Evolutionary conservation across 2,888 invertebrate species (phyloP).

Genomic region (Lycocerus yunnanus): DNA sequence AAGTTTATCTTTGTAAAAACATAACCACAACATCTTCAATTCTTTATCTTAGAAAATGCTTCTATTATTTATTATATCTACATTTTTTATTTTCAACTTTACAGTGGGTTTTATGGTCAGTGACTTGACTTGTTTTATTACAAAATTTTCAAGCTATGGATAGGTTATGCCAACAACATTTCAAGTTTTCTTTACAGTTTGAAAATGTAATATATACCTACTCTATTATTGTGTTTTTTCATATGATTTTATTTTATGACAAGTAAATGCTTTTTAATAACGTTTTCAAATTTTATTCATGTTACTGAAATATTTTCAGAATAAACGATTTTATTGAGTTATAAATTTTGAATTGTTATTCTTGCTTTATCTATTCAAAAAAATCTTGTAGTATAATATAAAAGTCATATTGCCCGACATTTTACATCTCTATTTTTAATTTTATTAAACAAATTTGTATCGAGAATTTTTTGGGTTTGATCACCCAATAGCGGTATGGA

Average conservation of each 20-base stretch:
- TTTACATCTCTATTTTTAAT: no score
- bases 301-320: not conserved
- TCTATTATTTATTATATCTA: slow-evolving; percentile 19
- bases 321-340: not conserved
- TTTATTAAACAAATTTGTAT: no score
- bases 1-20: slow-evolving; percentile 2
- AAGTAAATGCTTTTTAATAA: not conserved
- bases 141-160: slow-evolving; percentile 21
- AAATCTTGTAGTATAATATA: no score
- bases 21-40: slow-evolving; percentile 2
- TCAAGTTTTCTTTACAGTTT: slow-evolving; percentile 23
- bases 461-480: no score
- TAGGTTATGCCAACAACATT: slow-evolving; percentile 27
- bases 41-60: slow-evolving; percentile 15
- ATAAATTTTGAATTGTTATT: not conserved
- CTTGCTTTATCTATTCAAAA: no score
- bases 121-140: slow-evolving; percentile 21
- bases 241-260: not conserved
- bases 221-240: not conserved
- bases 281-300: not conserved
- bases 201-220: slow-evolving; percentile 18
- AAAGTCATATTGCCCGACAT: no score
- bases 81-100: slow-evolving; percentile 27
- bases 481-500: no score
- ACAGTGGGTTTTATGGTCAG: slow-evolving; percentile 27